phyloP scores from a whole-genome alignment of 2,797 vertebrate genomes.

The Periparus ater region DNA sequence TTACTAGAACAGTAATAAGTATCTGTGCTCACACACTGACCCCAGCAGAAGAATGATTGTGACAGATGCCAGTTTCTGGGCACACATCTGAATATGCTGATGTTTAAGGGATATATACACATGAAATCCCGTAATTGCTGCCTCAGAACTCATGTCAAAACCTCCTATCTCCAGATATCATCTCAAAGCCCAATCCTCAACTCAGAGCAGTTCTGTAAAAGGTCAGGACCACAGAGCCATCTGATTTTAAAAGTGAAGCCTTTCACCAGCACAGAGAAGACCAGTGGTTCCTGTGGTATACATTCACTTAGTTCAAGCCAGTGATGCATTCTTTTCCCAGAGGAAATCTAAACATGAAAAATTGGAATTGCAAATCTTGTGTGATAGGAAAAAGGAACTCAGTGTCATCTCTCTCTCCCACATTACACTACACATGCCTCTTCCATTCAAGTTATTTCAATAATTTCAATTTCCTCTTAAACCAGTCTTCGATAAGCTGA shows the following conservation, averaged over 20 bases:
- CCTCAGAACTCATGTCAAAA: neutral
- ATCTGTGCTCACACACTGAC: neutral
- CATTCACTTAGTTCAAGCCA: neutral
- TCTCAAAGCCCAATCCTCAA: neutral
- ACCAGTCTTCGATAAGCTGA: neutral
- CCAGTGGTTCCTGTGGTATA: neutral
- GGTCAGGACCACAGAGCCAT: neutral
- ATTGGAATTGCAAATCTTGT: neutral
- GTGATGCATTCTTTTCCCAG: neutral
- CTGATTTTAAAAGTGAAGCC: neutral
- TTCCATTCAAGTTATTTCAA: neutral
- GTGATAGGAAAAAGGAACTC: neutral
- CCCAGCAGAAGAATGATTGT: neutral
- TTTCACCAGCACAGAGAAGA: neutral
- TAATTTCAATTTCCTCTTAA: neutral
- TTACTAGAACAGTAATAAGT: neutral
- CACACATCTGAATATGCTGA: neutral
- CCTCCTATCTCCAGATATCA: neutral
- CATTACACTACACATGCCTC: neutral
- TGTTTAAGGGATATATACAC: neutral
- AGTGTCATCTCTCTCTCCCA: neutral
- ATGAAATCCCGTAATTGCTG: neutral
- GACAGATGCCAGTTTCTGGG: conserved; percentile 4
- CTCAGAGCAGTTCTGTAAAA: neutral
- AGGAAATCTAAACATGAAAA: neutral